These are phyloP conservation scores for Alitta virens DNA, from an alignment of 2,888 invertebrate genomes.

Conservation along the genomic window DNA sequence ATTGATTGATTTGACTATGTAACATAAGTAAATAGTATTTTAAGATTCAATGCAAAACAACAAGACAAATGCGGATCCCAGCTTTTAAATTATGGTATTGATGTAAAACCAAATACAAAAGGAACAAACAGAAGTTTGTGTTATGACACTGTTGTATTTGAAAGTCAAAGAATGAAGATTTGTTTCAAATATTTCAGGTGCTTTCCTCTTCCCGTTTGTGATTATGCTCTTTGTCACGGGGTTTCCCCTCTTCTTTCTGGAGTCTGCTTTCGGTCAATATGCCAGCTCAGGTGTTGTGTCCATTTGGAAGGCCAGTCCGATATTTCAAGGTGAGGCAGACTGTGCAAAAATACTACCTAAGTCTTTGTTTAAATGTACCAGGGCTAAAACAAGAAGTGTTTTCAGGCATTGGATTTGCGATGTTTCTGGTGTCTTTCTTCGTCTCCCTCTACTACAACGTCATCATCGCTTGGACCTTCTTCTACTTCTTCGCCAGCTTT, in stretches of 20 bases:
- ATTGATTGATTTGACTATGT: too few species aligned
- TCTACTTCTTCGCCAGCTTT: conserved; percentile 57
- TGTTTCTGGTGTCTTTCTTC: conserved; percentile 58
- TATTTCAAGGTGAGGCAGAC: conserved; percentile 43
- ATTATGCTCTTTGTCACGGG: conserved; percentile 77
- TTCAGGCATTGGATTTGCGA: conserved; percentile 58
- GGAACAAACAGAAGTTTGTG: too few species aligned
- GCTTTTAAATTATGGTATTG: too few species aligned
- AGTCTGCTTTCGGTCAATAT: conserved; percentile 79
- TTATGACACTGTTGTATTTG: too few species aligned
- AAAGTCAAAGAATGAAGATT: too few species aligned
- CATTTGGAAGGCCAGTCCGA: conserved; percentile 46
- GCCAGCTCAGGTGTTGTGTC: conserved; percentile 61
- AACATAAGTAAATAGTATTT: too few species aligned
- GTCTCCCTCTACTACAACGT: conserved; percentile 59
- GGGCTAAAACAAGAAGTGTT: too few species aligned
- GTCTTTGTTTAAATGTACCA: too few species aligned
- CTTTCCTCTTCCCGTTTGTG: conserved; percentile 79
- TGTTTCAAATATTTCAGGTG: conserved; percentile 53
- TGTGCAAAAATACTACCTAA: too few species aligned
- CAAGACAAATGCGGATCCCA: too few species aligned
- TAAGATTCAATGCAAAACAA: too few species aligned
- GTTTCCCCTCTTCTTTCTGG: conserved; percentile 80
- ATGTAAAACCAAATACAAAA: too few species aligned
- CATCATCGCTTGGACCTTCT: conserved; percentile 59